Base-by-base conservation (phyloP, 2,797 vertebrate species). In the Pteropus rufus region DNA sequence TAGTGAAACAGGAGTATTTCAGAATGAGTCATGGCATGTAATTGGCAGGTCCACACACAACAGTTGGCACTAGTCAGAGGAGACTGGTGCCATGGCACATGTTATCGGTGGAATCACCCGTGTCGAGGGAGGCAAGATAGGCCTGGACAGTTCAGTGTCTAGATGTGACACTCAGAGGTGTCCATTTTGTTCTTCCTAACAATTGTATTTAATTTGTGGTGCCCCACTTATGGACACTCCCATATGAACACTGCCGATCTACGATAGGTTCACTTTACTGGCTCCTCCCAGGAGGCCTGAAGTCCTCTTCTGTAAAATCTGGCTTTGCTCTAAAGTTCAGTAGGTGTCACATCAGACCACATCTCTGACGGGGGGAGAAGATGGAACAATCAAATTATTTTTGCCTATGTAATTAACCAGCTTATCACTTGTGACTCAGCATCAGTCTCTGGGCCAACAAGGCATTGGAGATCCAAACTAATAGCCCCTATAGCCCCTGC, bases 81-180 rank as follows among this genome's bases (percentile, higher is more conserved):
- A n/a, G 58, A 41, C 36, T 18, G 1, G 36, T 31, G 19, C 54
- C 3, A 1, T 2, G 8, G 15, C 60, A 3, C 1, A 7, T 31
- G 29, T 41, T 79, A 24, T 41, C 0, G 2, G 44, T 15, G 19
- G 70, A 67, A 46, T n/a, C 9, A 2, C 18, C 24, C 2, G 24
- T 7, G 7, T 41, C 7, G 31, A 56, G 49, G 34, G 49, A 79
- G 23, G 60, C 18, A 24, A 41, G 36, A 0, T 5, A 18, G 1
- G 19, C 82, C 72, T 36, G 44, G 82, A 64, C 73, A 64, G 58
- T 73, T 76, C 76, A 31, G 0, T 3, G 41, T 72, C 69, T 31
- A 29, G 89, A 54, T 44, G 56, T 39, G 75, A 56, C 62, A 11
- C 3, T 52, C 56, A 31, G 52, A 41, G 44, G 58, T 11, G 7